These are phyloP conservation scores for Scomber scombrus DNA, from an alignment of 2,113 vertebrate genomes.

Conservation along the genomic window DNA sequence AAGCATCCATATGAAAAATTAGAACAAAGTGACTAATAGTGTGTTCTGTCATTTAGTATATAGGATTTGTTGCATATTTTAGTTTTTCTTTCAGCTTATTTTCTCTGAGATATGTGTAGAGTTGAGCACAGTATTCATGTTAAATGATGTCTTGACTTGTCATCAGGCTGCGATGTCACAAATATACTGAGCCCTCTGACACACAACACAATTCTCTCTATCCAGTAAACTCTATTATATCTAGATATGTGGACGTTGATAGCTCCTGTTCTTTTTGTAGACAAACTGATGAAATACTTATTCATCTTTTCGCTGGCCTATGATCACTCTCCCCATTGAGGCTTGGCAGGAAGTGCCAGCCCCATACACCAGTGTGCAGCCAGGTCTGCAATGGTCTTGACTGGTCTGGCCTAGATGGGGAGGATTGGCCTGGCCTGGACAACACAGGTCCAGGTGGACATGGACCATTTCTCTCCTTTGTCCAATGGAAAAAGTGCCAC, in stretches of 20 bases:
- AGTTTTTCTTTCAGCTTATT: not conserved
- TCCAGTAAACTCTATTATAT: too few species aligned
- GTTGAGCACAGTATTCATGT: too few species aligned
- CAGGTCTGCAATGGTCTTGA: constrained; percentile 7
- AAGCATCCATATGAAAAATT: too few species aligned
- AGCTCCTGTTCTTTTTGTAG: too few species aligned
- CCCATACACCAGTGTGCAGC: constrained; percentile 64
- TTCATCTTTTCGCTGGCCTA: constrained; percentile 12
- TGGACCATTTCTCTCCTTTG: constrained; percentile 64
- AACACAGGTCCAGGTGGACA: constrained; percentile 64
- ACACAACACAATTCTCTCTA: too few species aligned
- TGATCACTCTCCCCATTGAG: constrained; percentile 53
- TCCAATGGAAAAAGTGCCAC: constrained; percentile 64
- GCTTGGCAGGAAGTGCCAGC: constrained; percentile 35
- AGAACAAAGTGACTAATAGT: too few species aligned
- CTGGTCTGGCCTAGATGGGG: constrained; percentile 20
- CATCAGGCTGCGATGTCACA: too few species aligned
- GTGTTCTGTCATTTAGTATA: too few species aligned
- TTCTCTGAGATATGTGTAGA: not conserved
- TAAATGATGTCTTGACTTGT: too few species aligned
- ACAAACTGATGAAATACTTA: too few species aligned
- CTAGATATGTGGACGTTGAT: too few species aligned
- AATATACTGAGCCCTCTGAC: too few species aligned
- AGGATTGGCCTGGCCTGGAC: constrained; percentile 38
- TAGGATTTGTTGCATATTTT: not conserved